These are phyloP conservation scores for Agrypnia vestita DNA, from an alignment of 1,140 invertebrate genomes.

Conservation along the genomic window DNA sequence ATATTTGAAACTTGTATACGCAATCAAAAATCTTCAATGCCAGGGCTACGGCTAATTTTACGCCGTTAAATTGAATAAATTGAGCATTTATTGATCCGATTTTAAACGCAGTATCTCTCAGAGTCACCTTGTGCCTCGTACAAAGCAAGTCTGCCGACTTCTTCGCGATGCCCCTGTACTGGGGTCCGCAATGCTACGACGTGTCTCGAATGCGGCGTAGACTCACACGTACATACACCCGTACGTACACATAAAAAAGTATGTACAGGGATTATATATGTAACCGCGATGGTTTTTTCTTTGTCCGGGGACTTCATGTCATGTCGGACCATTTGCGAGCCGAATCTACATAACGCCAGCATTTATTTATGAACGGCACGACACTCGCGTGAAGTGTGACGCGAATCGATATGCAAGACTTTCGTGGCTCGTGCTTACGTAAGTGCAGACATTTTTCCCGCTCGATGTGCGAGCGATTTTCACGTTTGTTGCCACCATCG, in stretches of 20 bases:
- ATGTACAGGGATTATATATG: too few relatives aligned
- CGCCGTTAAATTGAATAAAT: too few relatives aligned
- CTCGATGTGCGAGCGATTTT: not conserved
- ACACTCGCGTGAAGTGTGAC: not conserved
- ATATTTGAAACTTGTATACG: too few relatives aligned
- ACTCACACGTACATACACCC: not conserved
- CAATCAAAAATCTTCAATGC: too few relatives aligned
- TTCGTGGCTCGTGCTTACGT: conserved; percentile 4
- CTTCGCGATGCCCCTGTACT: not conserved
- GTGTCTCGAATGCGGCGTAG: not conserved
- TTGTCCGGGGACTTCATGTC: conserved; percentile 1
- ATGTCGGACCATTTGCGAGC: conserved; percentile 9
- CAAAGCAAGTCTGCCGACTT: too few relatives aligned
- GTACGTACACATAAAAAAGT: not conserved
- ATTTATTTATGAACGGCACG: conserved; percentile 13
- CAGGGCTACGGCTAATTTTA: too few relatives aligned
- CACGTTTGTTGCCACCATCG: not conserved
- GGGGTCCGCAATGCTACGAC: conserved; percentile 15
- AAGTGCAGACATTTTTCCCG: not conserved
- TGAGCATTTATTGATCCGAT: too few relatives aligned
- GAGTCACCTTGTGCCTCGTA: too few relatives aligned
- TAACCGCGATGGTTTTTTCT: not conserved
- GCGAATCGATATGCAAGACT: not conserved
- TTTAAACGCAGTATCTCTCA: too few relatives aligned
- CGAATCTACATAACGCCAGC: conserved; percentile 11